Base-by-base conservation (phyloP, 2,888 invertebrate genomes). In the Allygus modestus region DNA sequence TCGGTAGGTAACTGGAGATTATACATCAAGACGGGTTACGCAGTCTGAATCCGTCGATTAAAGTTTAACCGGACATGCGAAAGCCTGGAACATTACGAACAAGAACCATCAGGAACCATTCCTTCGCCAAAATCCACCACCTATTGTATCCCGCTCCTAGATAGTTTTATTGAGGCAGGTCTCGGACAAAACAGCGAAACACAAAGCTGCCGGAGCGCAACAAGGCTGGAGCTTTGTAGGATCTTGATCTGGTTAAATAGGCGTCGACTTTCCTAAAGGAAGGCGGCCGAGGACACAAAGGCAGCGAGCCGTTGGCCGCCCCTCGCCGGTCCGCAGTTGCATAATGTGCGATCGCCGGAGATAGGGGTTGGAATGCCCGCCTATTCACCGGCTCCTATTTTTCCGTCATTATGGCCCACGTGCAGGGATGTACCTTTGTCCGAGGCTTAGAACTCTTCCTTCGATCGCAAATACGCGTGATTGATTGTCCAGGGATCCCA, bases 331-430 rank as follows among this genome's bases (percentile, higher is more conserved):
- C n/a, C n/a, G 43, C n/a, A 5, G 77, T 79, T 79, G 79, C 79
- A 79, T 79, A 79, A 79, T 79, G 79, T 28, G n/a, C 54, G 79
- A 79, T 79, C 51, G 77, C 58, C 79, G n/a, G 20, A 79, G 54
- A 79, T 77, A 77, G 33, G 79, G 79, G 77, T 31, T 79, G 79
- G 79, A 79, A 79, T 79, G 51, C 43, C 77, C 43, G 28, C 46
- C 79, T 79, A 79, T 79, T 79, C 58, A 79, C 79, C 77, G 79
- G 79, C 58, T 54, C 79, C 79, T 79, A 79, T 79, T 79, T 79
- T 79, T 58, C 79, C 79, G 79, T 79, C 79, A 79, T 79, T 79
- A 79, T 79, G 79, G 79, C 79, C 58, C 79, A 79, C 79, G 79
- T 79, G 79, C 37, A 79, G 58, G 58, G 58, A 58, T 31, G 77